These are phyloP conservation scores for Hydractinia symbiolongicarpus DNA, from an alignment of 30 jellyfish, hydroid and myxozoan genomes.

Conservation along the genomic window DNA sequence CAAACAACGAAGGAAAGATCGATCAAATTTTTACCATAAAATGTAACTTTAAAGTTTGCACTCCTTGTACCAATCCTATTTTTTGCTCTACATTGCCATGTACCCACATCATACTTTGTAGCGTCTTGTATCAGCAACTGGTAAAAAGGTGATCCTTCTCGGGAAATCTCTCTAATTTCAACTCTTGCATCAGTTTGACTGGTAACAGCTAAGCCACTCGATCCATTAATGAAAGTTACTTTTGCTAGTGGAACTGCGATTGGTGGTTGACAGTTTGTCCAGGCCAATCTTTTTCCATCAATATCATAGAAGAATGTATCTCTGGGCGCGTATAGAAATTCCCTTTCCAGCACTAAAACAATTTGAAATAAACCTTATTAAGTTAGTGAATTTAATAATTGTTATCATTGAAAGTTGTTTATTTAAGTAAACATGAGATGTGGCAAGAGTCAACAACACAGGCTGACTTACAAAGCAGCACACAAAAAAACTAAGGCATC, in stretches of 20 bases:
- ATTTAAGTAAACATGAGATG: too few species aligned
- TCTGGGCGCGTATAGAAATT: constrained; percentile 27
- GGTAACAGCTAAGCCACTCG: constrained; percentile 37
- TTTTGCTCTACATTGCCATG: constrained; percentile 31
- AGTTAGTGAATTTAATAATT: too few species aligned
- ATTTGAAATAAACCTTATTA: background rate
- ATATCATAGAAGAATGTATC: constrained; percentile 32
- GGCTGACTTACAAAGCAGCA: too few species aligned
- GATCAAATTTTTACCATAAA: constrained; percentile 12
- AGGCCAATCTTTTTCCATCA: constrained; percentile 22
- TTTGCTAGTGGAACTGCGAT: constrained; percentile 15
- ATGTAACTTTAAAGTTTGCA: constrained; percentile 2
- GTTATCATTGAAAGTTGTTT: too few species aligned
- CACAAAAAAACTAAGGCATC: too few species aligned
- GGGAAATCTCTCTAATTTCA: background rate
- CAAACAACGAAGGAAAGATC: background rate
- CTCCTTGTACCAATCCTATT: constrained; percentile 6
- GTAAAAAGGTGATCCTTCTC: background rate
- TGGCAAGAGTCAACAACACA: too few species aligned
- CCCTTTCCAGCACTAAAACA: constrained; percentile 22
- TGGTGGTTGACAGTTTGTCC: constrained; percentile 42
- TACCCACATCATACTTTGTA: constrained; percentile 28
- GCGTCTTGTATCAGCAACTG: constrained; percentile 30
- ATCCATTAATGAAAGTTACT: constrained; percentile 25
- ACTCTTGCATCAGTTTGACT: constrained; percentile 25